Percentiles rank a stretch among this genome's conserved stretches.
Conservation (phyloP, 2,888 invertebrate species). For the Bruchidius siliquastri region DNA sequence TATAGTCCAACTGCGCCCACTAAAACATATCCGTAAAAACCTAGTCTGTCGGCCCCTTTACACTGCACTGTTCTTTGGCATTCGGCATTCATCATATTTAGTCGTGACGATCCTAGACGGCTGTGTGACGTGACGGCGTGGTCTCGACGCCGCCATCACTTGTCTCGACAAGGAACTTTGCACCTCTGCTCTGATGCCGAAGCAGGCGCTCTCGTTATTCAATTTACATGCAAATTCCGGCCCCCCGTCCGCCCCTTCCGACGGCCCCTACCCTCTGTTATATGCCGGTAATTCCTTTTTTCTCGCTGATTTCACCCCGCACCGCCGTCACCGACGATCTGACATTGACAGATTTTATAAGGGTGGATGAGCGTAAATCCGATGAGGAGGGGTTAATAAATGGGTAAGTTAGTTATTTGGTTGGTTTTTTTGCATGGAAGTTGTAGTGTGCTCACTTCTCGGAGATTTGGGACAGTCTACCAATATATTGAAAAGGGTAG, state of each 20-base stretch:
- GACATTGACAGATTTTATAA: slow-evolving; percentile 3
- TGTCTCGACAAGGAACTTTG: slow-evolving; percentile 8
- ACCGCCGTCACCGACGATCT: not conserved
- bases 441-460: too few species aligned
- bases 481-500: too few species aligned
- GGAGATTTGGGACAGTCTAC: too few species aligned
- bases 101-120: slow-evolving; percentile 7
- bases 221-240: slow-evolving; percentile 17
- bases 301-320: not conserved
- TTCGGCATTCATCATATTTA: slow-evolving; percentile 20
- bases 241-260: slow-evolving; percentile 7
- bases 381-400: not conserved
- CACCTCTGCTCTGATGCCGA: slow-evolving; percentile 4
- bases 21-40: too few species aligned
- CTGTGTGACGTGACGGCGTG: not conserved
- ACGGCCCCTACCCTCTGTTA: not conserved
- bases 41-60: too few species aligned
- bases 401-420: not conserved
- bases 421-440: not conserved
- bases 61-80: slow-evolving; percentile 4
- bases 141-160: slow-evolving; percentile 9
- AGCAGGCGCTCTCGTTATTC: slow-evolving; percentile 11
- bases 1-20: too few species aligned
- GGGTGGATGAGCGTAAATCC: not conserved
- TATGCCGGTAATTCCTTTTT: not conserved